These are phyloP conservation scores for Meghimatium bilineatum DNA, from an alignment of 2,888 invertebrate species.

Conservation along the genomic window DNA sequence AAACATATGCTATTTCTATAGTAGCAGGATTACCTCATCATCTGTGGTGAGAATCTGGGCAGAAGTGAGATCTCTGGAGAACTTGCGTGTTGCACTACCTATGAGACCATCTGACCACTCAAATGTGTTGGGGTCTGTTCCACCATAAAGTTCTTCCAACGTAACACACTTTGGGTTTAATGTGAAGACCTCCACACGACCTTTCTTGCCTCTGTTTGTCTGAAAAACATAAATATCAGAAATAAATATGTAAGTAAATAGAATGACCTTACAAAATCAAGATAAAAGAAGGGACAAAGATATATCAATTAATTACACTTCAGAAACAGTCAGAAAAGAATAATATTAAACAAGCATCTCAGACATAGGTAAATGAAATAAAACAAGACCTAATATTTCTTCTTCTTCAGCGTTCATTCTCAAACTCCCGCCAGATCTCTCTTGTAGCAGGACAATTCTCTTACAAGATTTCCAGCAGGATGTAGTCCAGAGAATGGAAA, in stretches of 20 bases:
- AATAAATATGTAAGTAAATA: background rate
- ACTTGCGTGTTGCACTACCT: conserved; percentile 72
- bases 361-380: too few species aligned
- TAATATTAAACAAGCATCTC: too few species aligned
- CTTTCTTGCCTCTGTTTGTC: conserved; percentile 71
- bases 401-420: too few species aligned
- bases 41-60: conserved; percentile 15
- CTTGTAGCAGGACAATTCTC: too few species aligned
- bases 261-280: background rate
- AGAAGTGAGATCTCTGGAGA: conserved; percentile 64
- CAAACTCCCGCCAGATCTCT: too few species aligned
- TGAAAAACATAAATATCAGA: conserved; percentile 44
- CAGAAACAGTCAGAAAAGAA: too few species aligned
- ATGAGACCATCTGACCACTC: conserved; percentile 78
- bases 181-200: conserved; percentile 74
- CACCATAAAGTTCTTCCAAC: conserved; percentile 76
- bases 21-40: background rate
- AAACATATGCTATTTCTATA: too few species aligned
- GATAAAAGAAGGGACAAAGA: background rate
- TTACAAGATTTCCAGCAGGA: too few species aligned
- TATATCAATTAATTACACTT: too few species aligned
- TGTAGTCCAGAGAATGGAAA: too few species aligned
- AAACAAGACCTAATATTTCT: too few species aligned
- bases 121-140: conserved; percentile 75
- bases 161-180: conserved; percentile 77